Percentiles rank a stretch among this genome's conserved stretches.
phyloP scores from a whole-genome alignment of 2,888 invertebrate genomes.

The Ernsta delagoae region DNA sequence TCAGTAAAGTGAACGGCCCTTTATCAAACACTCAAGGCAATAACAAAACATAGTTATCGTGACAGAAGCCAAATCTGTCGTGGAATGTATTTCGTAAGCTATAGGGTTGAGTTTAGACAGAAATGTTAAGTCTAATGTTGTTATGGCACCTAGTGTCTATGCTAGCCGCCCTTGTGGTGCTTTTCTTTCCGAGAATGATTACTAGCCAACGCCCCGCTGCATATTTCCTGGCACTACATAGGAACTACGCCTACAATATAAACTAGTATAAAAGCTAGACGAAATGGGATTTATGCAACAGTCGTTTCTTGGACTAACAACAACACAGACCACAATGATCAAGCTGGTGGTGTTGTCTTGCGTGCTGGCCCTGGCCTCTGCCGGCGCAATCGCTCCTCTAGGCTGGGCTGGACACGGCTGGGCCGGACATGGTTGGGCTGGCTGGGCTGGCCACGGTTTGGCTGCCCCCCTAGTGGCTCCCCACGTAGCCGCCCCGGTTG shows the following conservation, averaged over 20 bases:
- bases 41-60: conserved; percentile 50
- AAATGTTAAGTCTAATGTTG: conserved; percentile 34
- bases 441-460: conserved; percentile 49
- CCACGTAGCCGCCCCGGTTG: too few species aligned
- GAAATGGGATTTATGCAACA: conserved; percentile 60
- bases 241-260: conserved; percentile 69
- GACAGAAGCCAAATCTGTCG: conserved; percentile 41
- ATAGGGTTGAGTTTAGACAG: conserved; percentile 45
- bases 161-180: conserved; percentile 43
- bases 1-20: conserved; percentile 59
- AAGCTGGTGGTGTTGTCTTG: conserved; percentile 87
- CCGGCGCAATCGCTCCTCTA: conserved; percentile 45
- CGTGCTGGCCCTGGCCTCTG: conserved; percentile 84
- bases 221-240: conserved; percentile 54
- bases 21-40: conserved; percentile 75
- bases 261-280: conserved; percentile 70
- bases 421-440: conserved; percentile 42
- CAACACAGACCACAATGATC: conserved; percentile 84
- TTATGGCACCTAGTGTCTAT: conserved; percentile 42
- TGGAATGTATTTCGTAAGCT: conserved; percentile 47
- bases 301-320: conserved; percentile 66
- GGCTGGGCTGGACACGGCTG: too few species aligned
- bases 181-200: conserved; percentile 47
- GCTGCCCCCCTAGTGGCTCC: too few species aligned
- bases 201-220: conserved; percentile 45